Conservation (phyloP, 2,888 invertebrate genomes). For the Archips xylosteana region DNA sequence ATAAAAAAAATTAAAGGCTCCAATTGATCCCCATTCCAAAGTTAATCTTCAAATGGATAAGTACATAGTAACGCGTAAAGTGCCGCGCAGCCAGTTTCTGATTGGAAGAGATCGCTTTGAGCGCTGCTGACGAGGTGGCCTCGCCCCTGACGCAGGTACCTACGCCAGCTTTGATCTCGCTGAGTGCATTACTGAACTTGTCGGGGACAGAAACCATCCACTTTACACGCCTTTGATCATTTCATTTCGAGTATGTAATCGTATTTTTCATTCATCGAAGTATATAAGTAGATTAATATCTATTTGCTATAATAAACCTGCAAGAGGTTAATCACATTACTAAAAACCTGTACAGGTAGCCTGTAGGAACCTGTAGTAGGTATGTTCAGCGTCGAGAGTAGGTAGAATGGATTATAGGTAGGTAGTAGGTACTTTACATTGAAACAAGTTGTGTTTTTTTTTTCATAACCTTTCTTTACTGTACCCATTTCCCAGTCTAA, state of each 20-base stretch:
- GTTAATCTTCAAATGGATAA: conserved; percentile 27
- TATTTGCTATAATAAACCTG: no score
- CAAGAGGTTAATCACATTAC: no score
- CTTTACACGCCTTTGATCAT: conserved; percentile 27
- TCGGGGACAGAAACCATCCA: conserved; percentile 6
- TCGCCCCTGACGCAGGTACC: conserved; percentile 3
- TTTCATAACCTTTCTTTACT: no score
- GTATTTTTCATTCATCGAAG: background rate
- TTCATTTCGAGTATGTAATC: background rate
- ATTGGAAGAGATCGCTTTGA: conserved; percentile 38
- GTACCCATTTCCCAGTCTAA: no score
- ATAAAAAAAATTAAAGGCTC: background rate
- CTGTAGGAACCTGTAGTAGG: no score
- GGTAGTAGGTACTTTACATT: no score
- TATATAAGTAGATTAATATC: background rate
- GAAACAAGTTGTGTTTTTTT: no score
- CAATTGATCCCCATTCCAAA: background rate
- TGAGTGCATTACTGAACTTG: conserved; percentile 19
- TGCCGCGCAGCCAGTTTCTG: conserved; percentile 19
- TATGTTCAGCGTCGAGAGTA: no score
- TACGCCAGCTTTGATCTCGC: conserved; percentile 27
- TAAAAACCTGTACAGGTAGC: no score
- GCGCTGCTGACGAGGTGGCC: conserved; percentile 23
- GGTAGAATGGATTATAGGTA: no score
- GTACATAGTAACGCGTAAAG: background rate